These are phyloP conservation scores for Oenanthe oenanthe DNA, from an alignment of 2,113 vertebrate species.

Conservation along the genomic window DNA sequence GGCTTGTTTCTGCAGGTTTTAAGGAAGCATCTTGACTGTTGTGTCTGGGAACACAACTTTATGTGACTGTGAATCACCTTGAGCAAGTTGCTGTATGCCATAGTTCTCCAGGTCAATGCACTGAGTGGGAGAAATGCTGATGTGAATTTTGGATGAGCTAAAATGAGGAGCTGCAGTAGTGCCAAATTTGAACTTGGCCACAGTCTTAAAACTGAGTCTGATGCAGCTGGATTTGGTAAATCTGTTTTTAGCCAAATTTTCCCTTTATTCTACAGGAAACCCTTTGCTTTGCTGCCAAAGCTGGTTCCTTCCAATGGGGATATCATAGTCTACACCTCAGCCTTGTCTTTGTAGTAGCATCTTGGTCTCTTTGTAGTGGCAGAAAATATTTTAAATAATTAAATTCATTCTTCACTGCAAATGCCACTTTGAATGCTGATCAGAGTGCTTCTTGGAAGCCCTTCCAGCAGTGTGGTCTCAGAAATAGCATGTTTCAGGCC, in stretches of 20 bases:
- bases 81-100: neutral
- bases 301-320: neutral
- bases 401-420: neutral
- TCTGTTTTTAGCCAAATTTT: neutral
- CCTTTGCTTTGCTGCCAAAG: neutral
- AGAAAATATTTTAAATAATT: neutral
- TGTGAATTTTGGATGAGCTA: neutral
- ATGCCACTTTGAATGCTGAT: neutral
- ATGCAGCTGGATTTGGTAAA: neutral
- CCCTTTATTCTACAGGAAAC: neutral
- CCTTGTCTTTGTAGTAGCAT: neutral
- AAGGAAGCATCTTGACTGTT: neutral
- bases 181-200: neutral
- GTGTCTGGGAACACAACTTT: neutral
- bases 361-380: neutral
- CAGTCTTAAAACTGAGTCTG: neutral
- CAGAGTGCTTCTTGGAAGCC: neutral
- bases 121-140: neutral
- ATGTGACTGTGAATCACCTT: neutral
- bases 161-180: neutral
- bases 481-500: neutral
- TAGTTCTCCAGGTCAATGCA: neutral
- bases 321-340: neutral
- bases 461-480: neutral
- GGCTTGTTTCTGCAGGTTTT: neutral